Conservation (phyloP, 2,113 vertebrate species). For the Orientallactaga bullata region DNA sequence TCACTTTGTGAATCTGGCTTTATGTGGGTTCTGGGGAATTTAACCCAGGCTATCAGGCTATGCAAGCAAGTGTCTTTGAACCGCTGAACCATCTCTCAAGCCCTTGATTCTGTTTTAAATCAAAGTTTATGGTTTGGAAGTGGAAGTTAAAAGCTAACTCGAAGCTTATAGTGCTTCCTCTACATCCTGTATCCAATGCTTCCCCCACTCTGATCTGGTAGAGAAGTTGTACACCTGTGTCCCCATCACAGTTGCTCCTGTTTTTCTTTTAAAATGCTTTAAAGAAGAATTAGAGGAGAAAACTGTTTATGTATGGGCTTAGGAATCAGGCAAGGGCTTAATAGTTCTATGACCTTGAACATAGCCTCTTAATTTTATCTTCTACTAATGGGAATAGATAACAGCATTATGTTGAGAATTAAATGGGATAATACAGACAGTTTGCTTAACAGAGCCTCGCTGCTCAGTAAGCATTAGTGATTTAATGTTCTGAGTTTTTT, state of each 20-base stretch:
- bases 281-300: conserved; percentile 25
- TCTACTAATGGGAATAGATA: conserved; percentile 41
- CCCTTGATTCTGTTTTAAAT: neutral
- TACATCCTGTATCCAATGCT: neutral
- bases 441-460: conserved; percentile 25
- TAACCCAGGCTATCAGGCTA: no score
- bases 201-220: neutral
- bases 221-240: neutral
- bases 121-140: neutral
- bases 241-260: neutral
- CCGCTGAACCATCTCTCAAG: no score
- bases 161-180: rapidly evolving
- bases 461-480: conserved; percentile 34
- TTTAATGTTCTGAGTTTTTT: conserved; percentile 42
- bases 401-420: conserved; percentile 45
- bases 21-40: no score
- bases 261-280: neutral
- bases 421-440: conserved; percentile 20
- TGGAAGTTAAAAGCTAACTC: neutral
- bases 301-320: neutral
- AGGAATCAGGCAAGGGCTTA: neutral
- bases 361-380: conserved; percentile 44
- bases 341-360: neutral
- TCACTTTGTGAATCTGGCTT: no score
- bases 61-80: no score